Evolutionary conservation across 2,888 invertebrate species (phyloP), one percentile per base, ranked within the genome.

Genomic region (Agrotis ipsilon): DNA sequence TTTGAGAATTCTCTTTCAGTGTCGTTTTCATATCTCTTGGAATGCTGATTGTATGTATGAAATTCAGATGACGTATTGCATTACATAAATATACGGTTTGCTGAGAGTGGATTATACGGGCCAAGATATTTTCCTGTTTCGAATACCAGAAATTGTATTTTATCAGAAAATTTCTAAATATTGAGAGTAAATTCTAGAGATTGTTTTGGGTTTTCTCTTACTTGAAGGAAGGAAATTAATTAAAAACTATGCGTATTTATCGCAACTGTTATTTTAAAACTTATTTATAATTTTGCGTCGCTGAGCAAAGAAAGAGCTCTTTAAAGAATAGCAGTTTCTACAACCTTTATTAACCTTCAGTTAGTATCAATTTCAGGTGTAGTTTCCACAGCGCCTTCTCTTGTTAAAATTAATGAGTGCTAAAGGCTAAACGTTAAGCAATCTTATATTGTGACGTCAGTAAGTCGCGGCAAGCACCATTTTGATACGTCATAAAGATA

Each of bases 401-500:
- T 82, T 80, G 72, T 82, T 84, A 75, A 75, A 72, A 81, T 83
- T 84, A 83, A 84, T 78, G 81, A 76, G 69, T 64, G 48, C 66
- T 80, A 80, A 79, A 79, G 70, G 77, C 64, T 83, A 60, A 71
- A 75, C 61, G 72, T 45, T 69, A 71, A 72, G 58, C 67, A 68
- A 73, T 78, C 72, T 80, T 73, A 77, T 72, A 83, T 67, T 75
- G 78, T 88, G 84, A 87, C 88, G 88, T 90, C 84, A 85, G 76
- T 75, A 75, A 68, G 72, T 70, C 80, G 67, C 75, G 70, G 78
- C 55, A 68, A 68, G 75, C 74, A 72, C 71, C 70, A 75, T 82
- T 81, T 75, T 70, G 86, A 88, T 89, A 86, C 85, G 86, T 86
- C 85, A 87, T 89, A 87, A 86, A 88, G 89, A 89, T 90, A 90